phyloP scores from a whole-genome alignment of 2,113 vertebrate species.

The Beaufortia kweichowensis region DNA sequence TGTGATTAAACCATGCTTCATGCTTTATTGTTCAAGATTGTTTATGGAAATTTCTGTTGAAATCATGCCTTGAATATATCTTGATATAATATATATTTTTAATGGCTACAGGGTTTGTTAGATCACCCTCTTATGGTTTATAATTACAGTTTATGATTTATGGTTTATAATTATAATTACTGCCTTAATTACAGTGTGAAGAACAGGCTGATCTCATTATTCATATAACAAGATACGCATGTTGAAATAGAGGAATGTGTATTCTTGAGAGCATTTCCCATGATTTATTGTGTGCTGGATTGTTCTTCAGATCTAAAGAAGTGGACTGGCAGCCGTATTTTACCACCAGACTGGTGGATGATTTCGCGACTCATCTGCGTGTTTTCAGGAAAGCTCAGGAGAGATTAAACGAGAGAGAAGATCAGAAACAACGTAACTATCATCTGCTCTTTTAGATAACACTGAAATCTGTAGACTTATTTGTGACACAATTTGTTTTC shows the following conservation, averaged over 20 bases:
- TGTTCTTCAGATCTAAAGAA: conserved; percentile 88
- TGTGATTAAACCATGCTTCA: too few relatives aligned
- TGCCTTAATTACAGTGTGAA: too few relatives aligned
- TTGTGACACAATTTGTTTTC: too few relatives aligned
- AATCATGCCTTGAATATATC: too few relatives aligned
- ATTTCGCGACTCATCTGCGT: conserved; percentile 96
- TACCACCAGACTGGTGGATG: conserved; percentile 95
- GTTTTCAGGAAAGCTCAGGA: conserved; percentile 98
- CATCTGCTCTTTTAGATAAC: neutral
- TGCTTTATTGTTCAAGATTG: too few relatives aligned
- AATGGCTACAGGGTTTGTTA: too few relatives aligned
- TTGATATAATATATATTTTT: too few relatives aligned
- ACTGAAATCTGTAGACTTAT: too few relatives aligned
- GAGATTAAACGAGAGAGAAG: conserved; percentile 88
- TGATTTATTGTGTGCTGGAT: neutral
- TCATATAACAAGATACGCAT: neutral
- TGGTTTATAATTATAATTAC: neutral
- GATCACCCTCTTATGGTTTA: too few relatives aligned
- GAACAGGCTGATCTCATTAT: neutral
- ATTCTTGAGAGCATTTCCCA: neutral
- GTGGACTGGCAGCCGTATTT: conserved; percentile 99
- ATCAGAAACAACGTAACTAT: conserved; percentile 83
- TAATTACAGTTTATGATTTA: too few relatives aligned
- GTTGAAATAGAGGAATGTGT: neutral
- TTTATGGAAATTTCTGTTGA: too few relatives aligned